Percentiles rank a stretch among this genome's conserved stretches.
Evolutionary conservation across 2,888 invertebrate species (phyloP).

Genomic region (Pterostichus madidus): DNA sequence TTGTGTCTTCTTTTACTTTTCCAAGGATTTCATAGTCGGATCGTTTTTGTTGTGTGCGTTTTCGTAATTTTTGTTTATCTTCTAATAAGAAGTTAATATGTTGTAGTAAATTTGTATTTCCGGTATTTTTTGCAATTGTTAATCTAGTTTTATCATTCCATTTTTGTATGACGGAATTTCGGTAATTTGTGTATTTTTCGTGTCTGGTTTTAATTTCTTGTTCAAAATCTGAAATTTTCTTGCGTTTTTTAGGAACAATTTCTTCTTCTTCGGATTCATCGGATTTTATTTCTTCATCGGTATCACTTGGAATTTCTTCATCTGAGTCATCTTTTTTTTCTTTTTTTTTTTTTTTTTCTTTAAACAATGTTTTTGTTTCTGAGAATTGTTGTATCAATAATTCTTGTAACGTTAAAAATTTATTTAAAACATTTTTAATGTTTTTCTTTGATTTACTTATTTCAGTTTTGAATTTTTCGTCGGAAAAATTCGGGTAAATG

Average conservation of each 20-base stretch:
- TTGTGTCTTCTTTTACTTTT: conserved; percentile 73
- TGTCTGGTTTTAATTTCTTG: conserved; percentile 80
- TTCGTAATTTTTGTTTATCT: conserved; percentile 87
- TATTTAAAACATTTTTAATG: conserved; percentile 82
- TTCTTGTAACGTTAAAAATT: conserved; percentile 82
- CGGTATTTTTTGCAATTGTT: conserved; percentile 82
- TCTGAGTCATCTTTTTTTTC: conserved; percentile 76
- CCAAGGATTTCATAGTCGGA: conserved; percentile 86
- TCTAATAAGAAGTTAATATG: conserved; percentile 92
- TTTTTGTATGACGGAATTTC: conserved; percentile 91
- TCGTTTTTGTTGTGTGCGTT: conserved; percentile 89
- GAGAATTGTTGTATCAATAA: conserved; percentile 82
- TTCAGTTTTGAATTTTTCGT: conserved; percentile 78
- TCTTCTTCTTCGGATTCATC: conserved; percentile 69
- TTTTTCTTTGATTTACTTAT: conserved; percentile 79
- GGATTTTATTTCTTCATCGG: conserved; percentile 75
- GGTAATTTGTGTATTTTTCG: conserved; percentile 82
- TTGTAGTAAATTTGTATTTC: conserved; percentile 83
- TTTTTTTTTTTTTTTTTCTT: conserved; percentile 70
- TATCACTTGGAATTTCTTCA: conserved; percentile 84
- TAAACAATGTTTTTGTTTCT: conserved; percentile 82
- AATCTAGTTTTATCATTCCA: conserved; percentile 97
- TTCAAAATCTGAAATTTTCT: conserved; percentile 82
- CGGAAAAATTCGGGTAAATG: conserved; percentile 77
- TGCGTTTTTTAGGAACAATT: conserved; percentile 76